Percentiles rank a stretch among this genome's conserved stretches.
Conservation (phyloP, 2,797 vertebrate species). For the Parotocinclus haroldoi region DNA sequence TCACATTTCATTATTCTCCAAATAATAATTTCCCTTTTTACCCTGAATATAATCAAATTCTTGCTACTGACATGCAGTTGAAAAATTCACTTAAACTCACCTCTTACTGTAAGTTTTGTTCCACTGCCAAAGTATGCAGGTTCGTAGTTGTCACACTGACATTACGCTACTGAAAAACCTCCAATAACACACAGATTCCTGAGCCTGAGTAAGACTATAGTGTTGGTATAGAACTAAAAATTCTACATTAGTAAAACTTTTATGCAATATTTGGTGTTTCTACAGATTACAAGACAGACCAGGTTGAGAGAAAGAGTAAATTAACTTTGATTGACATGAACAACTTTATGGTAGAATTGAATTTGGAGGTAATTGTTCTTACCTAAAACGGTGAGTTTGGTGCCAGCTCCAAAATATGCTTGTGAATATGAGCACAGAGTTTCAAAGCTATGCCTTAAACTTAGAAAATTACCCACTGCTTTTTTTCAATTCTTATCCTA, state of each 20-base stretch:
- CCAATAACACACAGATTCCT: not conserved
- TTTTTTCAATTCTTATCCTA: not conserved
- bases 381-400: conserved; percentile 73
- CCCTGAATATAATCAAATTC: not conserved
- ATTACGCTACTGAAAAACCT: conserved; percentile 15
- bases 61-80: not conserved
- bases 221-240: not conserved
- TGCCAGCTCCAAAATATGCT: conserved; percentile 67
- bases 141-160: conserved; percentile 37
- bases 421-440: conserved; percentile 50
- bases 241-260: not conserved
- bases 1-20: too few species aligned
- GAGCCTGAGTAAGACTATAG: not conserved
- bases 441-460: conserved; percentile 33
- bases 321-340: too few species aligned
- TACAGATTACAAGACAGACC: too few species aligned
- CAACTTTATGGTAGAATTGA: too few species aligned
- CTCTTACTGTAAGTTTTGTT: conserved; percentile 58
- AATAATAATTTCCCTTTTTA: too few species aligned
- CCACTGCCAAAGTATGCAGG: conserved; percentile 48
- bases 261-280: too few species aligned
- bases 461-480: not conserved
- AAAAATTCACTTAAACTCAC: conserved; percentile 41
- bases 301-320: too few species aligned
- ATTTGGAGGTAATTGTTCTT: conserved; percentile 47